These are phyloP conservation scores for Ichneumoninae sp. DNA, from an alignment of 2,888 invertebrate species.

Conservation along the genomic window DNA sequence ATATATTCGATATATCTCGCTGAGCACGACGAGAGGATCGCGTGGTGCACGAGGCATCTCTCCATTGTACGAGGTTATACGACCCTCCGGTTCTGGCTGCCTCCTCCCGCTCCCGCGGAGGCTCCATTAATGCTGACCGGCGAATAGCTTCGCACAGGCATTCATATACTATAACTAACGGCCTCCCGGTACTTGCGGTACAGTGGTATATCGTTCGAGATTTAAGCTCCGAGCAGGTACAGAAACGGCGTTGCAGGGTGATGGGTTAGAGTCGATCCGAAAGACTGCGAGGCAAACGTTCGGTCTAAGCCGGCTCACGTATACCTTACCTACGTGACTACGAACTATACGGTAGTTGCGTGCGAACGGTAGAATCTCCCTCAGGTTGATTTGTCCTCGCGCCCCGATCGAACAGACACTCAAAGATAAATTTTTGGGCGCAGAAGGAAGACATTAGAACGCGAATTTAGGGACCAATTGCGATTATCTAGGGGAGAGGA, in stretches of 20 bases:
- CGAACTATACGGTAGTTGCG: background rate
- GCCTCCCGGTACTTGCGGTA: conserved; percentile 12
- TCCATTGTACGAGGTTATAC: conserved; percentile 57
- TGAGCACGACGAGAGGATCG: conserved; percentile 21
- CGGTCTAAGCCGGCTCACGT: background rate
- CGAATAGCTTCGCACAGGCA: conserved; percentile 12
- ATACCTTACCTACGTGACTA: conserved; percentile 4
- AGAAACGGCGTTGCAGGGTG: background rate
- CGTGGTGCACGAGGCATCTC: conserved; percentile 51
- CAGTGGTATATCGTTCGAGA: conserved; percentile 28
- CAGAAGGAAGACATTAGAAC: background rate
- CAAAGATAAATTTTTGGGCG: background rate
- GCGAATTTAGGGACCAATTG: background rate
- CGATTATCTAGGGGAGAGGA: background rate
- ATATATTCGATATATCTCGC: conserved; percentile 60
- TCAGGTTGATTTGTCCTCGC: background rate
- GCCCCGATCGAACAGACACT: background rate
- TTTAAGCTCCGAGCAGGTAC: background rate
- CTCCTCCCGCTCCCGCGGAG: conserved; percentile 11
- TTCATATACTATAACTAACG: conserved; percentile 10
- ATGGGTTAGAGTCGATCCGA: background rate
- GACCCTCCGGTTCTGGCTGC: background rate
- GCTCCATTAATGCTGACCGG: conserved; percentile 55
- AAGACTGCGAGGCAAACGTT: background rate
- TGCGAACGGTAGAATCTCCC: background rate